A percentile compares a stretch with the other conserved stretches of the same genome.
phyloP scores from a whole-genome alignment of 1,140 invertebrate species.

The Sminthurides bifidus region DNA sequence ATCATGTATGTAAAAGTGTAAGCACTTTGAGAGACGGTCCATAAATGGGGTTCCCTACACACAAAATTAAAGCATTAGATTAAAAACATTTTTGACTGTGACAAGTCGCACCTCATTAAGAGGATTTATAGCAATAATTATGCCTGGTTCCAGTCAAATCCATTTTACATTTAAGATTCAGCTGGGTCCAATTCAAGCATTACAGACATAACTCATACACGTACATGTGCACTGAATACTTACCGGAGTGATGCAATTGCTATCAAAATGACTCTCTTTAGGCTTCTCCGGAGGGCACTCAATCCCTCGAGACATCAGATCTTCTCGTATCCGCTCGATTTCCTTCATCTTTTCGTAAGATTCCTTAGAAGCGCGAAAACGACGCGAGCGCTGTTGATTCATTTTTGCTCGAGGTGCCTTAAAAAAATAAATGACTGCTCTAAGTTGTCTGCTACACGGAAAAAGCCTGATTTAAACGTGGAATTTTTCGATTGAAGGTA shows the following conservation, averaged over 20 bases:
- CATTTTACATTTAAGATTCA: too few relatives aligned
- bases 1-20: conserved; percentile 95
- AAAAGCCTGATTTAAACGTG: neutral
- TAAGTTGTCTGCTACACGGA: neutral
- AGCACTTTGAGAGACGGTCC: conserved; percentile 81
- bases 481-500: conserved; percentile 23
- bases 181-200: too few relatives aligned
- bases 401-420: conserved; percentile 94
- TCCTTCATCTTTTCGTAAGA: conserved; percentile 76
- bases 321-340: conserved; percentile 62
- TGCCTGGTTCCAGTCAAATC: too few relatives aligned
- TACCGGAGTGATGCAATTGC: conserved; percentile 94
- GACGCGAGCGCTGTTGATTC: conserved; percentile 96
- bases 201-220: too few relatives aligned
- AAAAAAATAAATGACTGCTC: neutral
- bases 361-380: conserved; percentile 96
- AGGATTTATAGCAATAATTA: too few relatives aligned
- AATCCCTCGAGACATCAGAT: conserved; percentile 61
- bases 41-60: conserved; percentile 90
- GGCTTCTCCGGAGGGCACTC: conserved; percentile 78
- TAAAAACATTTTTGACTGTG: too few relatives aligned
- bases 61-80: conserved; percentile 8
- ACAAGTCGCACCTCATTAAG: too few relatives aligned
- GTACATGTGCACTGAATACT: too few relatives aligned
- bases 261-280: conserved; percentile 90